Evolutionary conservation across 2,888 invertebrate species (phyloP).

Genomic region (Xylota sylvarum): DNA sequence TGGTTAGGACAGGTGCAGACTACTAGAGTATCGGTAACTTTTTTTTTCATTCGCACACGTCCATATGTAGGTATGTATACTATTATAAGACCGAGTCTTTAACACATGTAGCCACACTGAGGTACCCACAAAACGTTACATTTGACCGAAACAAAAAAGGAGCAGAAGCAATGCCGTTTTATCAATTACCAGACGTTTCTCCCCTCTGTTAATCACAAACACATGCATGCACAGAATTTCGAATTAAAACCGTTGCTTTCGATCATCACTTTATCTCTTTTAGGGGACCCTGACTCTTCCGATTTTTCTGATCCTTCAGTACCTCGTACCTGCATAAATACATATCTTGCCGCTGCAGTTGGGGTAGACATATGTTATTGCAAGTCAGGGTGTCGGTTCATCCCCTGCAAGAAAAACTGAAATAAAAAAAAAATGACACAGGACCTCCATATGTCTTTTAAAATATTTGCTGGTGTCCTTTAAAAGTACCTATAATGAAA

Average conservation of each 20-base stretch:
- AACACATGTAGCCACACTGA: slow-evolving; percentile 61
- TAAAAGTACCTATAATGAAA: slow-evolving; percentile 57
- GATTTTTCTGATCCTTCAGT: slow-evolving; percentile 64
- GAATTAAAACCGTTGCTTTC: slow-evolving; percentile 76
- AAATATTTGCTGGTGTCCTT: slow-evolving; percentile 37
- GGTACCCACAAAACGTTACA: slow-evolving; percentile 66
- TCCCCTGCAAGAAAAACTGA: slow-evolving; percentile 46
- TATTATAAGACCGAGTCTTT: slow-evolving; percentile 58
- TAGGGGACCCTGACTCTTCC: slow-evolving; percentile 52
- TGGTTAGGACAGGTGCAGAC: slow-evolving; percentile 75
- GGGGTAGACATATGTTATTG: slow-evolving; percentile 73
- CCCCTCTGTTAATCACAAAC: slow-evolving; percentile 53
- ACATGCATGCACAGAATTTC: slow-evolving; percentile 66
- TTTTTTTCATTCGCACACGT: slow-evolving; percentile 27
- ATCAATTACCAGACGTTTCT: slow-evolving; percentile 71
- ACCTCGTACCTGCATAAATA: slow-evolving; percentile 66
- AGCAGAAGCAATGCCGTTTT: slow-evolving; percentile 70
- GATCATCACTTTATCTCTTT: slow-evolving; percentile 73
- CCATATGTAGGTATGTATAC: background rate
- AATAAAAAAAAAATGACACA: slow-evolving; percentile 46
- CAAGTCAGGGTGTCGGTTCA: slow-evolving; percentile 68
- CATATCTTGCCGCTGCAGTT: slow-evolving; percentile 45
- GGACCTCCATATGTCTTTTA: slow-evolving; percentile 72
- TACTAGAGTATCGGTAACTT: slow-evolving; percentile 52
- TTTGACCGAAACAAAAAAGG: slow-evolving; percentile 56